Percentiles rank a stretch among this genome's conserved stretches.
These are phyloP conservation scores for Hemaris fuciformis DNA, from an alignment of 2,888 invertebrate genomes.

Conservation along the genomic window DNA sequence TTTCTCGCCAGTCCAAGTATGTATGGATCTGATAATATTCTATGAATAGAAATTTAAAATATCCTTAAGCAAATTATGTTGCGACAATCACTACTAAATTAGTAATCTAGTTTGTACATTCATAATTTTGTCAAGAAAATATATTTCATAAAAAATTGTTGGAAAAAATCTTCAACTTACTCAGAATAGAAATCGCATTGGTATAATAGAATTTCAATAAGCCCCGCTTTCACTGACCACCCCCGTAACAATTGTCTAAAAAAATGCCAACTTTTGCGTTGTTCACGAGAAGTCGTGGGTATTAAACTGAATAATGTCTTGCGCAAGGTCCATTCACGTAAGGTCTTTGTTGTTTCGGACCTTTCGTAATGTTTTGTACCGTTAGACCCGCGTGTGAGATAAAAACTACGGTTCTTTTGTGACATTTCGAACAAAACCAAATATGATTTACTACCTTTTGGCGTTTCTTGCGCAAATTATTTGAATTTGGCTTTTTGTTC, in stretches of 20 bases:
- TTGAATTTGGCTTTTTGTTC: slow-evolving; percentile 10
- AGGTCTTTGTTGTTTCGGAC: slow-evolving; percentile 61
- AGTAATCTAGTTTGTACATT: no score
- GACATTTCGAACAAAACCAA: slow-evolving; percentile 52
- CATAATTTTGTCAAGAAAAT: no score
- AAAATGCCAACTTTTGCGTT: slow-evolving; percentile 55
- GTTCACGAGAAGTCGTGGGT: slow-evolving; percentile 62
- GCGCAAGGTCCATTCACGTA: slow-evolving; percentile 69
- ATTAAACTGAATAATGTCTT: slow-evolving; percentile 60
- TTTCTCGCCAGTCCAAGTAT: no score
- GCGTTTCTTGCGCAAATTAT: slow-evolving; percentile 42
- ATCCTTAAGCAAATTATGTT: no score
- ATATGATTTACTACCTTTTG: slow-evolving; percentile 70
- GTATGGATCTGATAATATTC: no score
- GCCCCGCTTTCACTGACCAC: slow-evolving; percentile 72
- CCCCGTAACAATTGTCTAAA: slow-evolving; percentile 52
- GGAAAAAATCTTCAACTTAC: not conserved
- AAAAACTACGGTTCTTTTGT: slow-evolving; percentile 70
- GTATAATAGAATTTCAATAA: slow-evolving; percentile 35
- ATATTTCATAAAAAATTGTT: not conserved
- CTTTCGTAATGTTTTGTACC: slow-evolving; percentile 57
- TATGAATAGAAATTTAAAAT: no score
- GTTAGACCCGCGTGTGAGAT: slow-evolving; percentile 68
- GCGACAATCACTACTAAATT: no score
- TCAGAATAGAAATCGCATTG: slow-evolving; percentile 20